phyloP scores from a whole-genome alignment of 2,888 invertebrate genomes.

The Lasioglossum leucozonium region DNA sequence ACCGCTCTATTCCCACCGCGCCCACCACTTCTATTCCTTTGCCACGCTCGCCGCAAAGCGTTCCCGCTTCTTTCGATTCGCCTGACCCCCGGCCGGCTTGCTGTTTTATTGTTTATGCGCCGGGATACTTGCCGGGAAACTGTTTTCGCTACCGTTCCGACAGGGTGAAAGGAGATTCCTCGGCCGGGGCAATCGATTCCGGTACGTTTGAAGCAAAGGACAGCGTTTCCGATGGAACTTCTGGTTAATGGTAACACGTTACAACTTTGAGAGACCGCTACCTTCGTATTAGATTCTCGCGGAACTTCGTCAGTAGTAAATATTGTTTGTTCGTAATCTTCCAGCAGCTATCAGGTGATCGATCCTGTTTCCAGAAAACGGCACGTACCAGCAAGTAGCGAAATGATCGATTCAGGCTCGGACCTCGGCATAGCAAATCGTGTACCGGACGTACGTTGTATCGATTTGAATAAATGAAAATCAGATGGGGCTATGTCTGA shows the following conservation, averaged over 20 bases:
- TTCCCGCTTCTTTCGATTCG: constrained; percentile 46
- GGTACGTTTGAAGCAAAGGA: not conserved
- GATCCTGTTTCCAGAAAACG: not conserved
- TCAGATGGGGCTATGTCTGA: not conserved
- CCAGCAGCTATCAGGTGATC: not conserved
- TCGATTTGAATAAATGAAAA: not conserved
- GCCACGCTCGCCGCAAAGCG: not conserved
- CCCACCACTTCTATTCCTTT: constrained; percentile 32
- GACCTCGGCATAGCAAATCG: not conserved
- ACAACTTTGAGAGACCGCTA: too few species aligned
- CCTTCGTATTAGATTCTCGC: too few species aligned
- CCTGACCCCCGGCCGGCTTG: not conserved
- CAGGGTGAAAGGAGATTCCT: not conserved
- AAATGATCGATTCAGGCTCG: not conserved
- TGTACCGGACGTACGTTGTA: not conserved
- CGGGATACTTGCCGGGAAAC: constrained; percentile 7
- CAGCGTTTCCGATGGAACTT: not conserved
- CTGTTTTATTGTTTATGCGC: not conserved
- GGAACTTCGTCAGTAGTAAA: too few species aligned
- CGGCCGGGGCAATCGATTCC: not conserved
- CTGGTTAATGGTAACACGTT: not conserved
- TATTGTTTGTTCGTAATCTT: not conserved
- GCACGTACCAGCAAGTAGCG: not conserved
- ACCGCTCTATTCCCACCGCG: constrained; percentile 44
- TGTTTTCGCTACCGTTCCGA: not conserved